Evolutionary conservation across 2,113 vertebrate species (phyloP).

Genomic region (Tautogolabrus adspersus): DNA sequence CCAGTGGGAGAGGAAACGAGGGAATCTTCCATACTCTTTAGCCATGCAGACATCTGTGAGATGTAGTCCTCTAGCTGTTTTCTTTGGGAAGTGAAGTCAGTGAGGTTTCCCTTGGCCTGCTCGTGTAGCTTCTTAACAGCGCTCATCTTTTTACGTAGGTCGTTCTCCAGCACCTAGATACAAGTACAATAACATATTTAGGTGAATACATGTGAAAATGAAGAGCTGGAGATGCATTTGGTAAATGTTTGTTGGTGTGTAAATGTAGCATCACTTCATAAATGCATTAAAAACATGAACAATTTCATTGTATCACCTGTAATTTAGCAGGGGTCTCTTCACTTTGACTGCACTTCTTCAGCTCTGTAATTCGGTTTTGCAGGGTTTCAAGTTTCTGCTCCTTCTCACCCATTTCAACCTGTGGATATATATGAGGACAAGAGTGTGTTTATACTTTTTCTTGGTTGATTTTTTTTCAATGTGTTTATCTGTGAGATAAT

Average conservation of each 20-base stretch:
- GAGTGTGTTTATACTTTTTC: background rate
- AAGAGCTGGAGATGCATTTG: too few species aligned
- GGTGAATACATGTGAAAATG: too few species aligned
- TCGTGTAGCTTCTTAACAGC: conserved; percentile 88
- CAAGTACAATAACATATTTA: background rate
- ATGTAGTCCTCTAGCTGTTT: conserved; percentile 89
- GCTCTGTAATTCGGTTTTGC: conserved; percentile 87
- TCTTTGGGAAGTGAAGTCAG: conserved; percentile 88
- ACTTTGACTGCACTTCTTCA: conserved; percentile 86
- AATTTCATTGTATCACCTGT: conserved; percentile 83
- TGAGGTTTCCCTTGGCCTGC: conserved; percentile 86
- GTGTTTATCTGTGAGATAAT: background rate
- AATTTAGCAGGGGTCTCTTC: conserved; percentile 89
- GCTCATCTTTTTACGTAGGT: conserved; percentile 89
- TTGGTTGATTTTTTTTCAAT: background rate
- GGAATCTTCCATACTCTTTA: conserved; percentile 87
- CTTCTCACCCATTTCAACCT: conserved; percentile 89
- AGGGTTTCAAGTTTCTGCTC: conserved; percentile 88
- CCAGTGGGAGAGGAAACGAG: conserved; percentile 81
- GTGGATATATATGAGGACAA: conserved; percentile 36
- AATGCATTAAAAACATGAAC: background rate
- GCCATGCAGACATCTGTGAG: conserved; percentile 86
- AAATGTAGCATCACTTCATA: background rate
- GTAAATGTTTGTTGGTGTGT: background rate
- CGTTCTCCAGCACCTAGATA: conserved; percentile 90